phyloP scores from a whole-genome alignment of 2,113 vertebrate genomes.

The Cynoglossus semilaevis region DNA sequence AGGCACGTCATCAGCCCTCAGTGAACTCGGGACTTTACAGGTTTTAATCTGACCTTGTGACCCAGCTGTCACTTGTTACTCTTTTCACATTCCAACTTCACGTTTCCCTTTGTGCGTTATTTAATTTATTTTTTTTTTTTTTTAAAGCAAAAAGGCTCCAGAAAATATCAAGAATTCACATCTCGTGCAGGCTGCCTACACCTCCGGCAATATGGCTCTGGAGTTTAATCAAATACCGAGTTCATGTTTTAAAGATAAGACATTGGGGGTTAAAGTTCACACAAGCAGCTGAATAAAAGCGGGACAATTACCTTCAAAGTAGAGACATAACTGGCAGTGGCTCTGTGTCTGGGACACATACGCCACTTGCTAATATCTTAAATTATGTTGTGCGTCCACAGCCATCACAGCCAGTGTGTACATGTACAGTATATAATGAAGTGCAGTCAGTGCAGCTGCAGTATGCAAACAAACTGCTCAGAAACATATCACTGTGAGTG shows the following conservation, averaged over 20 bases:
- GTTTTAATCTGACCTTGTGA: conserved; percentile 20
- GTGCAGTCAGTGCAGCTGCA: conserved; percentile 14
- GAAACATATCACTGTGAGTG: conserved; percentile 7
- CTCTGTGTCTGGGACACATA: conserved; percentile 25
- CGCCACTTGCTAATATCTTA: conserved; percentile 35
- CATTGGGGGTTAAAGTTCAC: conserved; percentile 41
- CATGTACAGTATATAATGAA: neutral
- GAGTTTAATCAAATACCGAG: conserved; percentile 48
- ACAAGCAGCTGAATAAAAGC: conserved; percentile 30
- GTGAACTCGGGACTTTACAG: conserved; percentile 8
- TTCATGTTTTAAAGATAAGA: conserved; percentile 67
- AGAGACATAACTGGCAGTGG: conserved; percentile 13
- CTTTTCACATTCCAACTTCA: conserved; percentile 9
- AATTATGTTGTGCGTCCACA: conserved; percentile 15
- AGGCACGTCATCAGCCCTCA: conserved; percentile 1
- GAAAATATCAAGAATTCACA: conserved; percentile 45
- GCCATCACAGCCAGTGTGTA: conserved; percentile 4
- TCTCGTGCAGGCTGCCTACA: conserved; percentile 18
- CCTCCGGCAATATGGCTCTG: conserved; percentile 15
- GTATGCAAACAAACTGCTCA: conserved; percentile 7
- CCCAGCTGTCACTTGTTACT: conserved; percentile 16
- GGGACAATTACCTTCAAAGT: conserved; percentile 26
- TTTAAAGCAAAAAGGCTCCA: conserved; percentile 7
- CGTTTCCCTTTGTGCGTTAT: conserved; percentile 14
- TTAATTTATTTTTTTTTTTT: too few species aligned